Evolutionary conservation across 1,140 invertebrate genomes (phyloP).

Genomic region (Drosophila seguyi): DNA sequence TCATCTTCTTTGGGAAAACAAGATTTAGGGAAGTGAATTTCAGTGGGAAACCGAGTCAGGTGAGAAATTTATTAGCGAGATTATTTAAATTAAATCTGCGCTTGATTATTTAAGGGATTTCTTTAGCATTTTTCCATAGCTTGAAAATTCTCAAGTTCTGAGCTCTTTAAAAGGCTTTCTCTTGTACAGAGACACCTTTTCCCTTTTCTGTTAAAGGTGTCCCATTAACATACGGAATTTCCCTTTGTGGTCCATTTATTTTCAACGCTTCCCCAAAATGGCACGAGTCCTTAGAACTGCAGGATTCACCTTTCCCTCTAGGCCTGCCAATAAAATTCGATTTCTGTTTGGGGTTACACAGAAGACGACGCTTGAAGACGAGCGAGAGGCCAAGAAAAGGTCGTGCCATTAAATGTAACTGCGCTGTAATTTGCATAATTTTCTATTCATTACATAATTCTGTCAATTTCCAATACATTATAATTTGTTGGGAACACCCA

Average conservation of each 20-base stretch:
- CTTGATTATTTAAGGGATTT: neutral
- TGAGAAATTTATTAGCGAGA: neutral
- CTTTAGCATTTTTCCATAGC: neutral
- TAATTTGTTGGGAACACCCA: conserved; percentile 70
- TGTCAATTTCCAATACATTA: conserved; percentile 85
- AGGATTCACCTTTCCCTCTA: conserved; percentile 28
- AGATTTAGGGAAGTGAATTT: neutral
- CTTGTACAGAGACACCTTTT: neutral
- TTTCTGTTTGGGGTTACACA: conserved; percentile 28
- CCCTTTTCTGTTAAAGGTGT: conserved; percentile 2
- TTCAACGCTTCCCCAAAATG: conserved; percentile 2
- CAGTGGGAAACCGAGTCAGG: neutral
- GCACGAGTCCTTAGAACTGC: conserved; percentile 9
- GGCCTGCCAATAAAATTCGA: conserved; percentile 61
- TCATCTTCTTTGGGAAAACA: conserved; percentile 48
- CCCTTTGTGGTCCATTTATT: conserved; percentile 11
- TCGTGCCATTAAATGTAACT: conserved; percentile 84
- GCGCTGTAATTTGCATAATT: conserved; percentile 85
- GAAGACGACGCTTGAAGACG: neutral
- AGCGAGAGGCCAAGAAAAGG: conserved; percentile 56
- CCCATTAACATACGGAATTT: neutral
- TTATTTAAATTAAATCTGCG: conserved; percentile 3
- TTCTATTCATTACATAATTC: conserved; percentile 85
- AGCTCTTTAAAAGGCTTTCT: neutral
- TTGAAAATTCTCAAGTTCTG: neutral